Base-by-base conservation (phyloP, 2,888 invertebrate genomes). In the Cataglyphis rosenhaueri region DNA sequence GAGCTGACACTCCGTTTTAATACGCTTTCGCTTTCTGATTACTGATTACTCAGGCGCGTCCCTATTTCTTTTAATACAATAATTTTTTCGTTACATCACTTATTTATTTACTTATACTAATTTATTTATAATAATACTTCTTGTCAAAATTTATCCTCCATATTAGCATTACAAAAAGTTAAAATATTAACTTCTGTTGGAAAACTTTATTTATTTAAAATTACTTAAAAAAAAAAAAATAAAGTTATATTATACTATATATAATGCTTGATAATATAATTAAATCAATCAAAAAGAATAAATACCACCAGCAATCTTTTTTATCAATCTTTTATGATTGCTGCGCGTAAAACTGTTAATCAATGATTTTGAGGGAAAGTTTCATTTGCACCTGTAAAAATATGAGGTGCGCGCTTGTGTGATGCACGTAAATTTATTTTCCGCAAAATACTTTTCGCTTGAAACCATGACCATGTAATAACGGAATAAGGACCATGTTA, bases 361-460 rank as follows among this genome's bases (percentile, higher is more conserved):
- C 29, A 52, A 15, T 55, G 41, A 66, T 9, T 68, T 55, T n/a
- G 6, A 18, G 44, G 21, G 12, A 8, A 29, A 44, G 18, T 38
- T 64, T 62, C n/a, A 75, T 62, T 62, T 75, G 0, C 29, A 52
- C 12, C 21, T 25, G 25, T 12, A 15, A 59, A 75, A 48, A 52
- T 81, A 29, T 38, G 25, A 52, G 48, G 6, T 73, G 32, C 32
- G 29, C 44, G 18, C 5, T 32, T 15, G 38, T 29, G 48, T 32
- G 41, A 75, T 75, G 55, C 52, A 52, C 55, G 41, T 55, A 41
- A 75, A 79, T 82, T 82, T 48, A 66, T 76, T 76, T 82, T 66
- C 65, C 21, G 52, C 66, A 35, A 82, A 25, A 29, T 12, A 32
- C 41, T 65, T 44, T 55, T n/a, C 12, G 52, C 41, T 74, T 62